These are phyloP conservation scores for Zophobas morio DNA, from an alignment of 1,140 invertebrate genomes.

Conservation along the genomic window DNA sequence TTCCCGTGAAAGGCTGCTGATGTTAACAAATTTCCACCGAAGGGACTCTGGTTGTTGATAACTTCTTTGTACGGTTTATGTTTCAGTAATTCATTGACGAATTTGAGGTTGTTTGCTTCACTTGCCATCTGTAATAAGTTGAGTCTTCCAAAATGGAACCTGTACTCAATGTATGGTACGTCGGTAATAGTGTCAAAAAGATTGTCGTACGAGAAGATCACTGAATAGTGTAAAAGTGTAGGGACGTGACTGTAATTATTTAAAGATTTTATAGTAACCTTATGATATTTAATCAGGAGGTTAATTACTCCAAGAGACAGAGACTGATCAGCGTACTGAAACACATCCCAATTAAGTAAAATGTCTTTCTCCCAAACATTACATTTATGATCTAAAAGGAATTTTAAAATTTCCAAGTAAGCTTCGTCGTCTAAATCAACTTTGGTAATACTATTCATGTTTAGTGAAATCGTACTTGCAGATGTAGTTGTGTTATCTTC, in stretches of 20 bases:
- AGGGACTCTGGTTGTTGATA: conserved; percentile 1
- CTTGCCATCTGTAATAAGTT: background rate
- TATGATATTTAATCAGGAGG: background rate
- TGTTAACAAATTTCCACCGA: background rate
- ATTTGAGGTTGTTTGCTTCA: conserved; percentile 5
- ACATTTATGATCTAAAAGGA: background rate
- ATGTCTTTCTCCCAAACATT: background rate
- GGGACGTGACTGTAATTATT: conserved; percentile 10
- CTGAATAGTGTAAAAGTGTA: conserved; percentile 9
- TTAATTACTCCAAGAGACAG: conserved; percentile 15
- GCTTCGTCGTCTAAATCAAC: conserved; percentile 5
- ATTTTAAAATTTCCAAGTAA: background rate
- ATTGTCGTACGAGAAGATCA: background rate
- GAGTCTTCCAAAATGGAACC: background rate
- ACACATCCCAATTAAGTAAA: conserved; percentile 1
- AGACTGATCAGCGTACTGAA: conserved; percentile 11
- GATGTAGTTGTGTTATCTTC: background rate
- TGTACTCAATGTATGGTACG: conserved; percentile 18
- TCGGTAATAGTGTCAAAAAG: background rate
- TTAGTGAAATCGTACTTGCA: background rate
- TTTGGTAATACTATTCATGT: background rate
- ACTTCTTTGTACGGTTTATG: conserved; percentile 8
- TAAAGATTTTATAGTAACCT: background rate
- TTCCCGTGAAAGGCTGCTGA: conserved; percentile 4
- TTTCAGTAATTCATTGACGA: background rate